Conservation (phyloP, 2,797 vertebrate genomes). For the Myotis daubentonii region DNA sequence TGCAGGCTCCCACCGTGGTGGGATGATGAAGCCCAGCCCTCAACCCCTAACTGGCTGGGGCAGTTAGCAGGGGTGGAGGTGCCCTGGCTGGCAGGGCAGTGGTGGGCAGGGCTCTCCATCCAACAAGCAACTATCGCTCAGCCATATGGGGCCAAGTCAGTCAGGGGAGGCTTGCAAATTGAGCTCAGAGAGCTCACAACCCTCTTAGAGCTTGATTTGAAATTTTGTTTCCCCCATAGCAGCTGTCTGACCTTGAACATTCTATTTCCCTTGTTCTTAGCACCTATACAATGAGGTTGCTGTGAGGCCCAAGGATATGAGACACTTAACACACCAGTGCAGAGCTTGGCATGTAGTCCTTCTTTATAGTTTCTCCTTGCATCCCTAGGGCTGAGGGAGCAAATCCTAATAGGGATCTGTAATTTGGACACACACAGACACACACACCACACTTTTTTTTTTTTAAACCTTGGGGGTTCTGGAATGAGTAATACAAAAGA, state of each 20-base stretch:
- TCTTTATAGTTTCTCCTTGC: not conserved
- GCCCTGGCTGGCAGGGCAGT: not conserved
- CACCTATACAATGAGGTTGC: not conserved
- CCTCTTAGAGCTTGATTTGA: not conserved
- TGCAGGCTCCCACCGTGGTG: not conserved
- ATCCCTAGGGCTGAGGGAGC: not conserved
- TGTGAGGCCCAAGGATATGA: not conserved
- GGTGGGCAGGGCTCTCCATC: not conserved
- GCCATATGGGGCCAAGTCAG: not conserved
- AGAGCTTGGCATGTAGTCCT: not conserved
- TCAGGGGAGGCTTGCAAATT: not conserved
- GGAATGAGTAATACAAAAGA: not conserved
- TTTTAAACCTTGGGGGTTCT: not conserved
- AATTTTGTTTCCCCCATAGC: not conserved
- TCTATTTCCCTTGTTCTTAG: not conserved
- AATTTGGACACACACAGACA: not conserved
- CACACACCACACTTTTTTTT: not conserved
- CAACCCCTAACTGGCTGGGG: no score
- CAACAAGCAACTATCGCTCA: not conserved
- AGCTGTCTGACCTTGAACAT: not conserved
- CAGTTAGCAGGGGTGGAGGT: not conserved
- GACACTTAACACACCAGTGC: not conserved
- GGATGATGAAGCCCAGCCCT: not conserved
- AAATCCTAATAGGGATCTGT: not conserved
- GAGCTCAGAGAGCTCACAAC: not conserved